phyloP scores from a whole-genome alignment of 2,888 invertebrate genomes.

The Ceriagrion tenellum region DNA sequence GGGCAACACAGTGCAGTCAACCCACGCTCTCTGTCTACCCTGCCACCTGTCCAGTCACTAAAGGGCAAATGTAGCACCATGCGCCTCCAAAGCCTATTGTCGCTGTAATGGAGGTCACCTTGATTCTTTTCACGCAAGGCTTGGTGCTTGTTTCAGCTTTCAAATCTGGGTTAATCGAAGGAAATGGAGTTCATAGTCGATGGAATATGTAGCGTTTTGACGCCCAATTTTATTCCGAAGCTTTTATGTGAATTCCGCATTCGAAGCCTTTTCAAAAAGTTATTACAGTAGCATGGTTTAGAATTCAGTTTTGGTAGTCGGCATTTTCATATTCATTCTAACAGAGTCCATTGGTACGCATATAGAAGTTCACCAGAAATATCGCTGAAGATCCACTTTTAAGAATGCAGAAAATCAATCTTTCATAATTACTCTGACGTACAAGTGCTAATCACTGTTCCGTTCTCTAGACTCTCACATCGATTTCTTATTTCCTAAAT shows the following conservation, averaged over 20 bases:
- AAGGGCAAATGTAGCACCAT: conserved; percentile 34
- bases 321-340: background rate
- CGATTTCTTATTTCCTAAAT: too few relatives aligned
- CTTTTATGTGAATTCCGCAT: background rate
- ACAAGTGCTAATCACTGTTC: too few relatives aligned
- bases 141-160: background rate
- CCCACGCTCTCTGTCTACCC: background rate
- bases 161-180: conserved; percentile 18
- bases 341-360: background rate
- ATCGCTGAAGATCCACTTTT: background rate
- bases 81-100: conserved; percentile 7
- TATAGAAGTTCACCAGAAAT: background rate
- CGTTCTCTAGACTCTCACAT: too few relatives aligned
- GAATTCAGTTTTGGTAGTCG: background rate
- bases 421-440: too few relatives aligned
- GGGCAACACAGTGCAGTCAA: background rate
- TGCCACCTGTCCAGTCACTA: conserved; percentile 43
- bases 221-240: background rate
- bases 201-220: conserved; percentile 7
- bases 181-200: background rate
- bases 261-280: background rate
- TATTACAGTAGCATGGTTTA: background rate
- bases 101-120: conserved; percentile 1
- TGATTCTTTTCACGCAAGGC: conserved; percentile 18
- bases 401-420: too few relatives aligned